phyloP scores from a whole-genome alignment of 2,113 vertebrate genomes.

The Notiomystis cincta region DNA sequence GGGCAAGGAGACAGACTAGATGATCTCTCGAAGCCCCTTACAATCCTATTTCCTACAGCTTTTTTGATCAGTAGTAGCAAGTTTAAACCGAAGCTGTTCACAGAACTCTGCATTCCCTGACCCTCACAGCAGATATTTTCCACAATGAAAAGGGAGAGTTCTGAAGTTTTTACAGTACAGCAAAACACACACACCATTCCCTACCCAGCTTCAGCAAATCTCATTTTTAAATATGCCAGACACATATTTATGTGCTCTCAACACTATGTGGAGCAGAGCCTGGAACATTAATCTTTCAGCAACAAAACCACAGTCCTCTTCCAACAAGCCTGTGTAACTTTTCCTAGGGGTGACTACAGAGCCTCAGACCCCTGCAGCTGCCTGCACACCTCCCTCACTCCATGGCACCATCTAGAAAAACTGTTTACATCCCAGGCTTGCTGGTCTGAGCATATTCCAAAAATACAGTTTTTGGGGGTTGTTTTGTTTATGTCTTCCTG shows the following conservation, averaged over 20 bases:
- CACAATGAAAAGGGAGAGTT: not conserved
- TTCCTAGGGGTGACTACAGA: not conserved
- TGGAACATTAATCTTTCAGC: not conserved
- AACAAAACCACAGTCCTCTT: not conserved
- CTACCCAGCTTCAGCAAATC: not conserved
- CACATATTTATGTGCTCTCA: not conserved
- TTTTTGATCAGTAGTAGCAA: not conserved
- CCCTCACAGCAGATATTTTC: not conserved
- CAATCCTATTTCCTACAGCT: not conserved
- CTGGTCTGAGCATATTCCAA: not conserved
- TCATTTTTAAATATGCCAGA: not conserved
- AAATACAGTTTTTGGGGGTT: accelerated
- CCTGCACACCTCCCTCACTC: not conserved
- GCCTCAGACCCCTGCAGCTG: accelerated
- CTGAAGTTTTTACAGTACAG: not conserved
- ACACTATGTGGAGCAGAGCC: not conserved
- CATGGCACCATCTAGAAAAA: not conserved
- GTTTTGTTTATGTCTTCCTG: not conserved
- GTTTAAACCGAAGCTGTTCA: not conserved
- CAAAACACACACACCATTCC: not conserved
- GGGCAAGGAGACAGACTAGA: not conserved
- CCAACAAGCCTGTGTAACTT: not conserved
- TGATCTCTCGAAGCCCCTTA: not conserved
- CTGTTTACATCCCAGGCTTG: not conserved
- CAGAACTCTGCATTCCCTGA: not conserved